A percentile compares a stretch with the other conserved stretches of the same genome.
Evolutionary conservation across 2,113 vertebrate species (phyloP).

Genomic region (Mugil cephalus): DNA sequence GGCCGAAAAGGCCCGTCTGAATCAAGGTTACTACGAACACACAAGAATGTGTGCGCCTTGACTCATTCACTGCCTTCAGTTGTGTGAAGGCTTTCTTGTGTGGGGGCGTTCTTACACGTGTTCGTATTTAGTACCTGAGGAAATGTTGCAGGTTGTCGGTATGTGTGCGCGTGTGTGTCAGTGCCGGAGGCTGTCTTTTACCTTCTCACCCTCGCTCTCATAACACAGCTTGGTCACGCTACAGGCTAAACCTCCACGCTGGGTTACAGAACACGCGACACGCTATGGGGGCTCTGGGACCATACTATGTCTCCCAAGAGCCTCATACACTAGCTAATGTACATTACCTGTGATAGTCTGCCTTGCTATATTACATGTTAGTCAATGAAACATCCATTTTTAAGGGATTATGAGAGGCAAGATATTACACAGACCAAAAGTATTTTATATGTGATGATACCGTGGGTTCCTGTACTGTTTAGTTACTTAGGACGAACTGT

Average conservation of each 20-base stretch:
- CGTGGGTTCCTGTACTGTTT: too few relatives aligned
- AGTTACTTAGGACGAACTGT: too few relatives aligned
- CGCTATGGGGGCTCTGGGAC: conserved; percentile 45
- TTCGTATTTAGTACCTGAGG: not conserved
- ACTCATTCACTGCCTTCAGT: not conserved
- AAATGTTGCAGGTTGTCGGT: not conserved
- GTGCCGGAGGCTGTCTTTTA: conserved; percentile 36
- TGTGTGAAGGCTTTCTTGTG: conserved; percentile 1
- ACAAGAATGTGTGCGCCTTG: too few relatives aligned
- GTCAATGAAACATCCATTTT: not conserved
- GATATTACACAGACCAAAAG: not conserved
- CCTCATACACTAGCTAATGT: not conserved
- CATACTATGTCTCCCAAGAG: conserved; percentile 2
- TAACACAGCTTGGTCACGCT: conserved; percentile 52
- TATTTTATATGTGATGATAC: too few relatives aligned
- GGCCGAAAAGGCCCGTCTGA: not conserved
- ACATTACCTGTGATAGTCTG: not conserved
- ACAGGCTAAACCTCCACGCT: conserved; percentile 52
- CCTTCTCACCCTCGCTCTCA: conserved; percentile 51
- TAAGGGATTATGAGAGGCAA: not conserved
- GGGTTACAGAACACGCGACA: conserved; percentile 51
- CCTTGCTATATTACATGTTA: not conserved
- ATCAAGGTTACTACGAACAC: too few relatives aligned
- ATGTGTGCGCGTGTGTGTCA: not conserved
- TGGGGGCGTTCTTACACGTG: not conserved